Base-by-base conservation (phyloP, 2,888 invertebrate genomes). In the Drosophila nigricruria region DNA sequence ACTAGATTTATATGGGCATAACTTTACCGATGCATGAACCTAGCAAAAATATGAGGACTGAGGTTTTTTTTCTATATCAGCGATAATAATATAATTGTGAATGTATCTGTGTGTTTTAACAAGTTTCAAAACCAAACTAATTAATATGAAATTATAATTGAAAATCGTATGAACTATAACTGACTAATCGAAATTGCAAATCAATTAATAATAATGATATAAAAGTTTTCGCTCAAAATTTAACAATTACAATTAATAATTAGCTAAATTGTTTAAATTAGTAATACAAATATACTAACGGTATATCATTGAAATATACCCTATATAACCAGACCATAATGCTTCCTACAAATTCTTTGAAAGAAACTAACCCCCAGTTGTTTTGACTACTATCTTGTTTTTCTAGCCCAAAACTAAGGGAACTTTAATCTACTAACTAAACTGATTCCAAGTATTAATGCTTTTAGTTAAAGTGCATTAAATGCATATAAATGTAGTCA, bases 401-500 rank as follows among this genome's bases (percentile, higher is more conserved):
- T 1, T 36, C n/a, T 52, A 69, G 18, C 30, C 47, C 42, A 18
- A 23, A 57, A 56, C 4, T 23, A 68, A 50, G 58, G 49, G 56
- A 14, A 53, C 40, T 52, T 57, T 36, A 57, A 36, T 30, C 56
- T 59, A 57, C 54, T 59, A 64, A 74, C 34, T 68, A 72, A 73
- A 73, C 52, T 36, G 67, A 63, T 58, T 58, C 70, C 74, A 86
- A 79, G 81, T 84, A 82, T 81, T 83, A 79, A 77, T 79, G 69
- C 49, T 78, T 79, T 81, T 82, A 80, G 84, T 86, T 86, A 70
- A 79, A 78, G 64, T 77, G 91, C 91, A 91, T 90, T 83, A 78
- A 90, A 90, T 91, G 91, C 90, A 88, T 79, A 61, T 52, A 65
- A 70, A 70, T 71, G 64, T 88, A 88, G 88, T 88, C 88, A 89